phyloP scores from a whole-genome alignment of 1,140 invertebrate species.

The Portunus trituberculatus region DNA sequence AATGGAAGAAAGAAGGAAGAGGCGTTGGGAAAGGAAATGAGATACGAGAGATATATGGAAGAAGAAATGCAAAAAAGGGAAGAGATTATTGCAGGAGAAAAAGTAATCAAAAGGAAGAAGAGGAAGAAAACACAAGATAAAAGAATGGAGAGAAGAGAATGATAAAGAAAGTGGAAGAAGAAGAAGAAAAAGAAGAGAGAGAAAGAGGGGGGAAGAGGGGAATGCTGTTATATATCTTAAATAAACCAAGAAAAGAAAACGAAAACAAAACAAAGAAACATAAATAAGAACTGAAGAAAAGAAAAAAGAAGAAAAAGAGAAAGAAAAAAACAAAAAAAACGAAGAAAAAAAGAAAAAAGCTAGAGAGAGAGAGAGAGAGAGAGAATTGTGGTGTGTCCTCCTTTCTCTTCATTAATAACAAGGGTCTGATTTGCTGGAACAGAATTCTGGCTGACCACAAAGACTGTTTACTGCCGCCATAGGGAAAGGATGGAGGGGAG shows the following conservation, averaged over 20 bases:
- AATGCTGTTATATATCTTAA: no score
- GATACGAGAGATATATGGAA: background rate
- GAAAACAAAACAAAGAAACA: background rate
- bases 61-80: background rate
- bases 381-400: background rate
- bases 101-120: background rate
- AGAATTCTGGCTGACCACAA: background rate
- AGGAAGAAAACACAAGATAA: background rate
- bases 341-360: background rate
- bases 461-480: background rate
- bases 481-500: background rate
- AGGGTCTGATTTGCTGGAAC: constrained; percentile 11
- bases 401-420: constrained; percentile 11
- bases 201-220: no score
- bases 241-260: background rate
- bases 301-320: background rate
- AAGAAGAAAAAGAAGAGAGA: background rate
- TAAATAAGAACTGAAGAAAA: background rate
- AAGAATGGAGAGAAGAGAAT: background rate
- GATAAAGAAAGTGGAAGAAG: background rate
- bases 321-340: background rate
- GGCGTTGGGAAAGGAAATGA: background rate
- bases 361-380: background rate
- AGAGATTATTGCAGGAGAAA: background rate
- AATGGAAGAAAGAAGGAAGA: no score